A percentile compares a stretch with the other conserved stretches of the same genome.
Conservation (phyloP, 2,113 vertebrate genomes). For the Macquaria australasica region DNA sequence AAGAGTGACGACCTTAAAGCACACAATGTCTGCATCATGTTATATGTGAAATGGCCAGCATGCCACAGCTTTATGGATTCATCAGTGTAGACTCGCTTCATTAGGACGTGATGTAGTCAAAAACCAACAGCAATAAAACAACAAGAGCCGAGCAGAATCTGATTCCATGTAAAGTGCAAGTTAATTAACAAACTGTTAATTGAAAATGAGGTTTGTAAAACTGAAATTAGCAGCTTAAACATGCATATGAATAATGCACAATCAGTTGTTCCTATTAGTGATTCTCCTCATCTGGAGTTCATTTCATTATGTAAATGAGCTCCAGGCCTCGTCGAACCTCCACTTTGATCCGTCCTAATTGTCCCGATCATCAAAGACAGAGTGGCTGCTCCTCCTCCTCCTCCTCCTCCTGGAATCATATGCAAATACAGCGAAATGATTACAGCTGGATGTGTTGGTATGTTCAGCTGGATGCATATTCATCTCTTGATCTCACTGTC, state of each 20-base stretch:
- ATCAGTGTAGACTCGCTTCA: slow-evolving; percentile 24
- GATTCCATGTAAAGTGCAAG: slow-evolving; percentile 91
- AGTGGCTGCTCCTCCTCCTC: slow-evolving; percentile 88
- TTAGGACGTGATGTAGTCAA: slow-evolving; percentile 49
- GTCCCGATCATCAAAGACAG: slow-evolving; percentile 97
- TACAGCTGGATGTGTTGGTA: slow-evolving; percentile 96
- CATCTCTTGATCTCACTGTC: slow-evolving; percentile 49
- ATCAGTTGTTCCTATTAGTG: slow-evolving; percentile 89
- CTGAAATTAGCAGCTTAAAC: slow-evolving; percentile 95
- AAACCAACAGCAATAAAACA: slow-evolving; percentile 43
- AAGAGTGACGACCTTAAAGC: background rate
- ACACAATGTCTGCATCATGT: background rate
- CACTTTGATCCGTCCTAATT: slow-evolving; percentile 98
- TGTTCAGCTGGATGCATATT: slow-evolving; percentile 93
- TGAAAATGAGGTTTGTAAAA: slow-evolving; percentile 94
- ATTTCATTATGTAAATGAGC: slow-evolving; percentile 98
- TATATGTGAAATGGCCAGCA: background rate
- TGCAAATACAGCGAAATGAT: slow-evolving; percentile 96
- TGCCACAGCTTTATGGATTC: background rate
- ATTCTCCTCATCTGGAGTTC: slow-evolving; percentile 83
- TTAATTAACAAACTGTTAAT: slow-evolving; percentile 95
- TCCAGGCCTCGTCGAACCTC: slow-evolving; percentile 94
- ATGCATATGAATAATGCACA: slow-evolving; percentile 93
- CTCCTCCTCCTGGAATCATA: slow-evolving; percentile 91
- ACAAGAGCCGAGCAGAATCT: slow-evolving; percentile 25